A percentile compares a stretch with the other conserved stretches of the same genome.
Evolutionary conservation across 2,113 vertebrate species (phyloP).

Genomic region (Oncorhynchus masou): DNA sequence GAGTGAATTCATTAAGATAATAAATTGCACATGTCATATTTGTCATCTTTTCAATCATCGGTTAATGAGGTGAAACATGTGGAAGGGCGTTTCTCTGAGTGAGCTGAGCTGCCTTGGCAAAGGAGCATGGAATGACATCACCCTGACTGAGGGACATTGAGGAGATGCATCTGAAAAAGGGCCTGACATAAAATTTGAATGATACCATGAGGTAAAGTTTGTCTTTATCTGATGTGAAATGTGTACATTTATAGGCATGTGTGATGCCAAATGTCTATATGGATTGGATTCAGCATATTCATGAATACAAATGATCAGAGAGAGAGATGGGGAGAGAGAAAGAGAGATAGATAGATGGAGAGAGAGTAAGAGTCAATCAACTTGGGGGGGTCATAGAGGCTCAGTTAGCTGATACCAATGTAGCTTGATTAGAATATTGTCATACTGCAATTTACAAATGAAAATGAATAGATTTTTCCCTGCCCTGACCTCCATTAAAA

Average conservation of each 20-base stretch:
- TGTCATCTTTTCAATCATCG: slow-evolving; percentile 64
- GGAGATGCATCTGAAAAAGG: slow-evolving; percentile 8
- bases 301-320: slow-evolving; percentile 47
- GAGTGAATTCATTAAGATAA: slow-evolving; percentile 67
- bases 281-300: slow-evolving; percentile 30
- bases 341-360: slow-evolving; percentile 8
- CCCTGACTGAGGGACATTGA: background rate
- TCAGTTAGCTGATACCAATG: slow-evolving; percentile 55
- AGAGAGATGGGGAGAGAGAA: too few relatives aligned
- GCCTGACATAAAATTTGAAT: slow-evolving; percentile 12
- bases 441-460: slow-evolving; percentile 67
- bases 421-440: slow-evolving; percentile 64
- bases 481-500: slow-evolving; percentile 70
- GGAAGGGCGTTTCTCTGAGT: slow-evolving; percentile 14
- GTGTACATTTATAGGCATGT: slow-evolving; percentile 48
- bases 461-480: slow-evolving; percentile 67
- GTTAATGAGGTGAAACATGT: slow-evolving; percentile 61
- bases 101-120: slow-evolving; percentile 23
- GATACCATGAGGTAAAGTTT: slow-evolving; percentile 16
- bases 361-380: slow-evolving; percentile 1
- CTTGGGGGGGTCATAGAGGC: background rate
- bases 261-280: slow-evolving; percentile 28
- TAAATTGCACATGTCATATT: slow-evolving; percentile 61
- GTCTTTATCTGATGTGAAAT: slow-evolving; percentile 56
- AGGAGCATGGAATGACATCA: slow-evolving; percentile 23